A percentile compares a stretch with the other conserved stretches of the same genome.
phyloP scores from a whole-genome alignment of 2,113 vertebrate genomes.

The Ploceus nigricollis region DNA sequence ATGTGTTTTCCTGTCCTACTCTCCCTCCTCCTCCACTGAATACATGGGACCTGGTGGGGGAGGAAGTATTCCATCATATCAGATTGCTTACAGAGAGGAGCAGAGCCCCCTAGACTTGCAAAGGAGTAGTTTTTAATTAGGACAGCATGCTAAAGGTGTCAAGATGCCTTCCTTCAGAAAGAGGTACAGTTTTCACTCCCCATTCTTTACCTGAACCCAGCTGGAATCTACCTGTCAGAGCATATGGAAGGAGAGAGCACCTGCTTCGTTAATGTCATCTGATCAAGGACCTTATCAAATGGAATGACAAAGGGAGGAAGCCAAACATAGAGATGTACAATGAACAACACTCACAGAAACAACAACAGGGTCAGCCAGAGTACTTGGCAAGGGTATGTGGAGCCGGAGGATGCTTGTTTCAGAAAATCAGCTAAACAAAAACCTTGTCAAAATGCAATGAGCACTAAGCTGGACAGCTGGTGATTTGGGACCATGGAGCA shows the following conservation, averaged over 20 bases:
- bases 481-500: not conserved
- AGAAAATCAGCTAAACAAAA: not conserved
- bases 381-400: not conserved
- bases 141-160: not conserved
- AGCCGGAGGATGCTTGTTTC: not conserved
- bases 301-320: not conserved
- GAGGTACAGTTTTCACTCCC: not conserved
- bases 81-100: not conserved
- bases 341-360: not conserved
- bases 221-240: not conserved
- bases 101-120: not conserved
- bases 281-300: not conserved
- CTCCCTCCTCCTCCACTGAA: not conserved
- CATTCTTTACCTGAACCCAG: not conserved
- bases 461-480: not conserved
- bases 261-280: not conserved
- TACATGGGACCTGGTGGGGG: rapidly evolving
- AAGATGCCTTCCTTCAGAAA: not conserved
- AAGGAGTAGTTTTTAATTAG: not conserved
- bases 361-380: not conserved
- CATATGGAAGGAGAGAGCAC: not conserved
- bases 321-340: not conserved
- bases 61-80: not conserved
- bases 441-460: not conserved
- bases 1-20: not conserved